Conservation (phyloP, 2,888 invertebrate genomes). For the Zygothrica quintamaculata region DNA sequence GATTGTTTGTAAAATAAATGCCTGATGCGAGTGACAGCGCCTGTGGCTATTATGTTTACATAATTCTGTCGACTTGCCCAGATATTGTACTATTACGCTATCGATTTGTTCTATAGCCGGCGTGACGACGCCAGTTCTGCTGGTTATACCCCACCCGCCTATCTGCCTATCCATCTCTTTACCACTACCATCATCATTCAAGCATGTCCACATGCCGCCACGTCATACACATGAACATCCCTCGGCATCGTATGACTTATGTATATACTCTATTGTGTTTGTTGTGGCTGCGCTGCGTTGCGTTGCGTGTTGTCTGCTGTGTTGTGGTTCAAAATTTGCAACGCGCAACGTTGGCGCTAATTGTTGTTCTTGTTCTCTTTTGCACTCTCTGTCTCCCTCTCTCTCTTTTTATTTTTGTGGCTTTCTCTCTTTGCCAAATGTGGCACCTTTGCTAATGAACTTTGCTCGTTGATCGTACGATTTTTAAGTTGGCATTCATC, state of each 20-base stretch:
- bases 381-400: constrained; percentile 3
- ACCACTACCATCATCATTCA: background rate
- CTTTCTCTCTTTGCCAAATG: constrained; percentile 18
- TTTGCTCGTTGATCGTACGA: constrained; percentile 61
- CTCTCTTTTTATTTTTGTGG: constrained; percentile 10
- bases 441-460: constrained; percentile 40
- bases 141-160: too few species aligned
- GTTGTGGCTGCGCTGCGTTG: constrained; percentile 28
- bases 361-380: constrained; percentile 16
- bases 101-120: constrained; percentile 56
- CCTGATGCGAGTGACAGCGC: constrained; percentile 1
- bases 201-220: constrained; percentile 31
- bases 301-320: background rate
- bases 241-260: constrained; percentile 46
- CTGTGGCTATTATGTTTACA: constrained; percentile 46
- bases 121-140: constrained; percentile 32
- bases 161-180: background rate
- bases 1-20: background rate
- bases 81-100: constrained; percentile 47
- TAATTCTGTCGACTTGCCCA: constrained; percentile 36
- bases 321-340: constrained; percentile 38
- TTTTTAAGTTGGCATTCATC: constrained; percentile 59
- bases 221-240: constrained; percentile 45
- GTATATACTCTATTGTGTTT: constrained; percentile 8
- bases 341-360: constrained; percentile 18